Percentiles rank a stretch among this genome's conserved stretches.
phyloP scores from a whole-genome alignment of 23 tunicate species.

The Aplidium turbinatum region DNA sequence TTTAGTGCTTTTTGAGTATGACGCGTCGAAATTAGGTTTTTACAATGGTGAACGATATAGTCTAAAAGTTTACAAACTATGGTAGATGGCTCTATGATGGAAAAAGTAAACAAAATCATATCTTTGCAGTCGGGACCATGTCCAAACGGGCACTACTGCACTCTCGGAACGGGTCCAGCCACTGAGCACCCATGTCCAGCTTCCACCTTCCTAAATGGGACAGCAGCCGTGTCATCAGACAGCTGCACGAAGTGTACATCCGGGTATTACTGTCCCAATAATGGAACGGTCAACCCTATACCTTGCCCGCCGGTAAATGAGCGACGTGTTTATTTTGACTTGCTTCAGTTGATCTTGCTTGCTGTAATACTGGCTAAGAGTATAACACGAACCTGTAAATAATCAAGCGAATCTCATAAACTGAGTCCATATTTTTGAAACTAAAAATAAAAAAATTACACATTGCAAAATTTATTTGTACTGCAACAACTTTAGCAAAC shows the following conservation, averaged over 20 bases:
- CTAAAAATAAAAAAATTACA: neutral
- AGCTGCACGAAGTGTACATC: slow-evolving; percentile 85
- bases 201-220: slow-evolving; percentile 71
- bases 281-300: slow-evolving; percentile 60
- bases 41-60: no score
- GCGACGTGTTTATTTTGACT: neutral
- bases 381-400: no score
- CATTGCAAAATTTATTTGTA: no score
- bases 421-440: no score
- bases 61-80: no score
- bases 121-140: slow-evolving; percentile 69
- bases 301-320: slow-evolving; percentile 51
- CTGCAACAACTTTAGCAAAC: no score
- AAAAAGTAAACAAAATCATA: no score
- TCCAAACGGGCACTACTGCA: slow-evolving; percentile 89
- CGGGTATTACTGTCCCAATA: slow-evolving; percentile 78
- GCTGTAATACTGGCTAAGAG: no score
- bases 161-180: slow-evolving; percentile 56
- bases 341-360: neutral
- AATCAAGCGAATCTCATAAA: no score
- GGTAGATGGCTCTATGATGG: no score
- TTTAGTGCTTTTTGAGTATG: neutral
- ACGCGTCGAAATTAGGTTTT: no score
- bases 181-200: slow-evolving; percentile 56
- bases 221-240: slow-evolving; percentile 78